A percentile compares a stretch with the other conserved stretches of the same genome.
Evolutionary conservation across 2,113 vertebrate species (phyloP).

Genomic region (Reinhardtius hippoglossoides): DNA sequence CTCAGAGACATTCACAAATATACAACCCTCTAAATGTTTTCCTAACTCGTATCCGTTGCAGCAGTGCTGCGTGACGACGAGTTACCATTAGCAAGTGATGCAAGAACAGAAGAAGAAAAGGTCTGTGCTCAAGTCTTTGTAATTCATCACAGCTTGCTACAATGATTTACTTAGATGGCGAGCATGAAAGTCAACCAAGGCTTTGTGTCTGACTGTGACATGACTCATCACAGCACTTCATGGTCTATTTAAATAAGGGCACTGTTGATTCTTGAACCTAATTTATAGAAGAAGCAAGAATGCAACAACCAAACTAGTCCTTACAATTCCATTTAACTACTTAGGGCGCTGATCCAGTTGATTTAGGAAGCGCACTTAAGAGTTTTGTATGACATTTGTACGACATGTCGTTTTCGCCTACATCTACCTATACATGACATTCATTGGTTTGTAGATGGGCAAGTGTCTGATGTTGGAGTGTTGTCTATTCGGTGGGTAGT

Average conservation of each 20-base stretch:
- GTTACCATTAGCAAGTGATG: not conserved
- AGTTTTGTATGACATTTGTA: no score
- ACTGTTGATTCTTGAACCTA: not conserved
- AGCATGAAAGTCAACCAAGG: not conserved
- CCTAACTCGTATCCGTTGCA: conserved; percentile 2
- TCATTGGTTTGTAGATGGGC: no score
- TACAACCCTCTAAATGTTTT: not conserved
- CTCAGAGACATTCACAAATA: not conserved
- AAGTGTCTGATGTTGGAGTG: no score
- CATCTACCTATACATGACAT: no score
- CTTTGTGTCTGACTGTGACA: not conserved
- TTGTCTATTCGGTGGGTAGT: no score
- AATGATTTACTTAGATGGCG: not conserved
- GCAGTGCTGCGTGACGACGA: not conserved
- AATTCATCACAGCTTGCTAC: not conserved
- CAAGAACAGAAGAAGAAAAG: not conserved
- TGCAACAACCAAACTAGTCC: no score
- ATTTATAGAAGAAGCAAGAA: not conserved
- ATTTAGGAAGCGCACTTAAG: no score
- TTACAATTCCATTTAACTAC: no score
- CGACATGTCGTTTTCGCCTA: no score
- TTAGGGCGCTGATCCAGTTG: no score
- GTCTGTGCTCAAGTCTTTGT: not conserved
- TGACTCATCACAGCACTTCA: not conserved
- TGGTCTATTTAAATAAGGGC: not conserved